Conservation (phyloP, 2,113 vertebrate species). For the Glaucomys volans region DNA sequence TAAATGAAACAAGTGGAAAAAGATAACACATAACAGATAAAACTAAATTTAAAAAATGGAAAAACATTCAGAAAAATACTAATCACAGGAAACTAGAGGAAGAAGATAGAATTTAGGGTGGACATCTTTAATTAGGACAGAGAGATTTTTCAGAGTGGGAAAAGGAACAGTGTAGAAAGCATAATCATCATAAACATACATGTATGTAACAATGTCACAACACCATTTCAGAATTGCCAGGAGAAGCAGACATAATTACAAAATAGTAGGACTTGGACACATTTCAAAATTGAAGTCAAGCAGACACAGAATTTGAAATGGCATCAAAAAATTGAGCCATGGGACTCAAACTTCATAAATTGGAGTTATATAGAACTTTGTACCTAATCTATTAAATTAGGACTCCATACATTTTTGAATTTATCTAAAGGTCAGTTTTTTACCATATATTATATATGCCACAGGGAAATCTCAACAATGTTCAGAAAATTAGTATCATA, state of each 20-base stretch:
- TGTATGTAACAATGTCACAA: constrained; percentile 49
- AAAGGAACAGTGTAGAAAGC: not conserved
- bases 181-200: constrained; percentile 6
- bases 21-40: not conserved
- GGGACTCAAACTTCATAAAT: not conserved
- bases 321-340: not conserved
- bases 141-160: not conserved
- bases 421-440: not conserved
- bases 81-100: not conserved
- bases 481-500: not conserved
- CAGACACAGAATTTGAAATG: constrained; percentile 21
- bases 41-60: not conserved
- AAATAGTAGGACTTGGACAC: not conserved
- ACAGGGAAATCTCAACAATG: not conserved
- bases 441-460: not conserved
- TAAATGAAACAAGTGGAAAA: constrained; percentile 40
- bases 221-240: constrained; percentile 20
- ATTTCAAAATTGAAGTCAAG: constrained; percentile 23
- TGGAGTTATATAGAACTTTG: not conserved
- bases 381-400: not conserved
- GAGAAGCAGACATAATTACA: not conserved
- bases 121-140: not conserved
- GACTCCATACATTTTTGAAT: not conserved
- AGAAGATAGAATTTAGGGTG: constrained; percentile 36
- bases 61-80: not conserved